Conservation (phyloP, 2,113 vertebrate species). For the Brienomyrus brachyistius region DNA sequence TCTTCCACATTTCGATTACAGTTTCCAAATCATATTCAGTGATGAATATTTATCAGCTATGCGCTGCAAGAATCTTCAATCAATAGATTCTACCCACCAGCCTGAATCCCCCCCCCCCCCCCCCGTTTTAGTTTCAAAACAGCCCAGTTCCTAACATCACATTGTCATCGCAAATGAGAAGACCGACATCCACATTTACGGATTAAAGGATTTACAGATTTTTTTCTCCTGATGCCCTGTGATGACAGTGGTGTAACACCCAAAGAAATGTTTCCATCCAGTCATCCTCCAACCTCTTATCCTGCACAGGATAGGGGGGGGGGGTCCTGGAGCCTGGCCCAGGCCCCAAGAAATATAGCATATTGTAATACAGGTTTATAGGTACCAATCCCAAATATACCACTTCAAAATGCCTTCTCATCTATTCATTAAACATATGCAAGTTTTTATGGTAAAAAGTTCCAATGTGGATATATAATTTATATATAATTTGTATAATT, state of each 20-base stretch:
- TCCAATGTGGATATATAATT: not conserved
- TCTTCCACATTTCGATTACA: slow-evolving; percentile 40
- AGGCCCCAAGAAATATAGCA: not conserved
- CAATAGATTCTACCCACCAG: slow-evolving; percentile 62
- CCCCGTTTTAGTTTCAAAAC: slow-evolving; percentile 41
- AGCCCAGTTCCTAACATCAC: slow-evolving; percentile 54
- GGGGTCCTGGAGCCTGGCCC: not conserved
- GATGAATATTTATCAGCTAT: slow-evolving; percentile 61
- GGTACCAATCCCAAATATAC: not conserved
- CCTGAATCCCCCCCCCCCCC: slow-evolving; percentile 19
- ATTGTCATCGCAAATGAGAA: slow-evolving; percentile 64
- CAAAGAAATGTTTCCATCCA: not conserved
- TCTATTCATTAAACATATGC: not conserved
- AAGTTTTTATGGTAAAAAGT: not conserved
- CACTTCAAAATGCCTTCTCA: not conserved
- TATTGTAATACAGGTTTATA: not conserved
- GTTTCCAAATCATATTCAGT: slow-evolving; percentile 56
- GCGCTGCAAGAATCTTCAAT: slow-evolving; percentile 52
- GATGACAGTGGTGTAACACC: not conserved
- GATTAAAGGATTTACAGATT: slow-evolving; percentile 47
- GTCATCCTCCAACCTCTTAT: not conserved
- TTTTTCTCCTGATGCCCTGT: slow-evolving; percentile 32
- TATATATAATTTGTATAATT: not conserved
- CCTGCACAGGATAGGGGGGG: not conserved
- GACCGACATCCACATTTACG: slow-evolving; percentile 61